Evolutionary conservation across 2,888 invertebrate genomes (phyloP).

Genomic region (Athetis lepigone): DNA sequence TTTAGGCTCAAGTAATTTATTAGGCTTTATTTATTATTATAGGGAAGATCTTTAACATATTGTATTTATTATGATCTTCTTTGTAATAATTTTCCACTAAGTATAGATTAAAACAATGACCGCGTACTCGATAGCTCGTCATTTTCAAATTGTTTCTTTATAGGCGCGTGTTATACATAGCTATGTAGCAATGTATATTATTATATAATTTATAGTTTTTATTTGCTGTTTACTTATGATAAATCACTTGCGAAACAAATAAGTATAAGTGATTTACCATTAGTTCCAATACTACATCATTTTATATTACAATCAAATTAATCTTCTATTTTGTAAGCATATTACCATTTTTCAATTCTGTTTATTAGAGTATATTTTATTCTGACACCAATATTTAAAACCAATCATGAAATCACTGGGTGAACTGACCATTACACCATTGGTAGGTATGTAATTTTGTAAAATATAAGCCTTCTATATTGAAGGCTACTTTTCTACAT

Average conservation of each 20-base stretch:
- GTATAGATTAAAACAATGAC: not conserved
- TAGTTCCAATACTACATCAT: slow-evolving; percentile 2
- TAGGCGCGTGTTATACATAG: not conserved
- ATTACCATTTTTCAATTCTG: slow-evolving; percentile 1
- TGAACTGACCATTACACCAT: not conserved
- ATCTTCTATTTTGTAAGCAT: not conserved
- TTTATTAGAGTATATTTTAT: no score
- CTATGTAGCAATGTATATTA: no score
- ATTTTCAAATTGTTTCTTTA: not conserved
- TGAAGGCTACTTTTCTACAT: slow-evolving; percentile 33
- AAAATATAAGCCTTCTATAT: slow-evolving; percentile 28
- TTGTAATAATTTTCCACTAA: not conserved
- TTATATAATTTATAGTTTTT: not conserved
- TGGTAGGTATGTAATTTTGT: not conserved
- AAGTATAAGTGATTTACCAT: not conserved
- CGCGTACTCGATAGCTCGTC: not conserved
- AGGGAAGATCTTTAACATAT: not conserved
- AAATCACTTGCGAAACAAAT: no score
- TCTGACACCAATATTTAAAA: not conserved
- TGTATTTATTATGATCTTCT: not conserved
- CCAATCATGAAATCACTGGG: not conserved
- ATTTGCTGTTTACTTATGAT: no score
- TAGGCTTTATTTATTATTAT: slow-evolving; percentile 5
- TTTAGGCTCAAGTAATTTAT: not conserved
- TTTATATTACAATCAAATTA: not conserved